phyloP scores from a whole-genome alignment of 1,140 invertebrate genomes.

The Planococcus citri region DNA sequence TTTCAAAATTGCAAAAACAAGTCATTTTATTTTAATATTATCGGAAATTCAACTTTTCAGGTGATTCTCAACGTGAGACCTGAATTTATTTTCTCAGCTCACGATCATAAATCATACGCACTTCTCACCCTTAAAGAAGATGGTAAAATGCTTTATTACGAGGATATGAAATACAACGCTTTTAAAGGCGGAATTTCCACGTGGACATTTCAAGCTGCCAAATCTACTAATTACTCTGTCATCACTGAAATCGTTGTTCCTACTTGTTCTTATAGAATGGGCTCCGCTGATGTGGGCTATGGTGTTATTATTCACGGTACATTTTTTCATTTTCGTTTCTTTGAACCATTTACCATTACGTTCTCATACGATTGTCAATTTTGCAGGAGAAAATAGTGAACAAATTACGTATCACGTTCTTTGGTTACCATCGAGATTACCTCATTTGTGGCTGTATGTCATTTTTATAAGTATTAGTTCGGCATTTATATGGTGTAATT shows the following conservation, averaged over 20 bases:
- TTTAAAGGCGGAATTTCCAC: neutral
- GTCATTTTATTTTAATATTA: neutral
- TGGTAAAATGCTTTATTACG: constrained; percentile 1
- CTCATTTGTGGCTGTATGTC: neutral
- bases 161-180: constrained; percentile 5
- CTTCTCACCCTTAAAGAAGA: constrained; percentile 31
- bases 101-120: constrained; percentile 59
- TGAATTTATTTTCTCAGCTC: constrained; percentile 70
- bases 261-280: constrained; percentile 91
- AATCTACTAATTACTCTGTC: constrained; percentile 25
- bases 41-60: constrained; percentile 36
- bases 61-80: constrained; percentile 51
- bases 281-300: constrained; percentile 66
- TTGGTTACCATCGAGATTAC: neutral
- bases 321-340: neutral
- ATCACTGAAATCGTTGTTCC: constrained; percentile 74
- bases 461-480: neutral
- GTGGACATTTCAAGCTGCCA: constrained; percentile 1
- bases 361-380: neutral
- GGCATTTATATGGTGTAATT: neutral
- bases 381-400: neutral
- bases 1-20: neutral
- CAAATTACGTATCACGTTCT: neutral
- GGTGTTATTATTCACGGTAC: constrained; percentile 68
- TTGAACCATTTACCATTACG: neutral